These are phyloP conservation scores for Dendrocincla fuliginosa DNA, from an alignment of 2,797 vertebrate species.

Conservation along the genomic window DNA sequence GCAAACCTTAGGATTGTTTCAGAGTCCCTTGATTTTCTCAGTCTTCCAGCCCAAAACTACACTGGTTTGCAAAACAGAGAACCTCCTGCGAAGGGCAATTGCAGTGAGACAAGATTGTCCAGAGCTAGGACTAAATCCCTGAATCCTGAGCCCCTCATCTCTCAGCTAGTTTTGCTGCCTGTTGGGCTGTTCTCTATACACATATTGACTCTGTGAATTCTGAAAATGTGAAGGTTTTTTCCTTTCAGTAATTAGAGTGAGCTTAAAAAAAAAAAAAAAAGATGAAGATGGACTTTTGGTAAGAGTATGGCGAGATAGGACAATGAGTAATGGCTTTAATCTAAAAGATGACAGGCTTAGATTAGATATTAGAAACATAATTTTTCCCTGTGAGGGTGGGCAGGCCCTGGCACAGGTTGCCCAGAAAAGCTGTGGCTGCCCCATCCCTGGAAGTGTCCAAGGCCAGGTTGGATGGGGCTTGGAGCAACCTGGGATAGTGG, in stretches of 20 bases:
- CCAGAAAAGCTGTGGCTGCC: not conserved
- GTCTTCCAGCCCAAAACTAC: not conserved
- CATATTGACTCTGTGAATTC: not conserved
- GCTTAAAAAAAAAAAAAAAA: not conserved
- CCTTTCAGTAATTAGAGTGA: not conserved
- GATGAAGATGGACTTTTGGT: not conserved
- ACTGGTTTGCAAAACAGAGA: not conserved
- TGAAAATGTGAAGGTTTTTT: not conserved
- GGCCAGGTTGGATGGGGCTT: accelerated
- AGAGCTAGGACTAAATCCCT: not conserved
- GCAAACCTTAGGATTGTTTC: not conserved
- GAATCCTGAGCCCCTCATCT: not conserved
- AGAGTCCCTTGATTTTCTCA: not conserved
- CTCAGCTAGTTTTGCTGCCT: not conserved
- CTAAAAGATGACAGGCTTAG: not conserved
- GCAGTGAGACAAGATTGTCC: not conserved
- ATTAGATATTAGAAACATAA: no score
- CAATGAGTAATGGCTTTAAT: not conserved
- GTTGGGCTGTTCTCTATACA: not conserved
- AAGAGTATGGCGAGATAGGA: accelerated
- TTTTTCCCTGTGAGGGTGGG: not conserved
- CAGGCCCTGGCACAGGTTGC: accelerated
- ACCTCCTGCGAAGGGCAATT: not conserved
- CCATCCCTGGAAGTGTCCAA: not conserved
- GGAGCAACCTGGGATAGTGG: not conserved